These are phyloP conservation scores for Sussaba pulchella DNA, from an alignment of 2,888 invertebrate species.

Conservation along the genomic window DNA sequence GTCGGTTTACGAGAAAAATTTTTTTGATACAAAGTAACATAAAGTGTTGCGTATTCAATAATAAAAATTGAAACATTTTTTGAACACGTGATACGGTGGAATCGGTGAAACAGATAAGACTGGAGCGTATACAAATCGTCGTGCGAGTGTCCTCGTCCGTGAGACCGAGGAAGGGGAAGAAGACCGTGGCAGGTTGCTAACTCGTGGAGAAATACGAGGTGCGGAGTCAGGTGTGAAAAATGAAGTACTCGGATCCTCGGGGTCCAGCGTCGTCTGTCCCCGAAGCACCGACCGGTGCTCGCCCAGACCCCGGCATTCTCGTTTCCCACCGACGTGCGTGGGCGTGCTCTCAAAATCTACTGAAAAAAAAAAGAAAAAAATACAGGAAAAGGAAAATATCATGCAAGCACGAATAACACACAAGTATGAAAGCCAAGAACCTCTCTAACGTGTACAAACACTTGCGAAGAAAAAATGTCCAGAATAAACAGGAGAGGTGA, in stretches of 20 bases:
- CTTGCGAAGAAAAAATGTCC: not conserved
- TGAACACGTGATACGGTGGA: no score
- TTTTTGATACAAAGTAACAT: no score
- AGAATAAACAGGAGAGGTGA: not conserved
- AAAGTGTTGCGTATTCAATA: no score
- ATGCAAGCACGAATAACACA: not conserved
- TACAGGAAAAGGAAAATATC: not conserved
- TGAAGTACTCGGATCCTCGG: constrained; percentile 26
- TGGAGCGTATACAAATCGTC: constrained; percentile 15
- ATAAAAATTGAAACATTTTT: no score
- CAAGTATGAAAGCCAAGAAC: not conserved
- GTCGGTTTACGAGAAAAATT: no score
- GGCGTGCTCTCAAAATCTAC: constrained; percentile 42
- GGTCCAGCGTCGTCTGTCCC: constrained; percentile 33
- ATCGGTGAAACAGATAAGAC: not conserved
- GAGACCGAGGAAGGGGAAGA: not conserved
- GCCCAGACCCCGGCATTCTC: constrained; percentile 24
- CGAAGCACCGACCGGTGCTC: not conserved
- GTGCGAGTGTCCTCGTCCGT: not conserved
- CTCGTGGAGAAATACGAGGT: constrained; percentile 22
- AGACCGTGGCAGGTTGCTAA: constrained; percentile 33
- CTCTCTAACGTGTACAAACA: no score
- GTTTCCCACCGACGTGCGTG: constrained; percentile 33
- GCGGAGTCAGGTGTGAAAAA: constrained; percentile 56
- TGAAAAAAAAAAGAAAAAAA: no score